A percentile compares a stretch with the other conserved stretches of the same genome.
phyloP scores from a whole-genome alignment of 2,888 invertebrate species.

The Thysanoteuthis rhombus region DNA sequence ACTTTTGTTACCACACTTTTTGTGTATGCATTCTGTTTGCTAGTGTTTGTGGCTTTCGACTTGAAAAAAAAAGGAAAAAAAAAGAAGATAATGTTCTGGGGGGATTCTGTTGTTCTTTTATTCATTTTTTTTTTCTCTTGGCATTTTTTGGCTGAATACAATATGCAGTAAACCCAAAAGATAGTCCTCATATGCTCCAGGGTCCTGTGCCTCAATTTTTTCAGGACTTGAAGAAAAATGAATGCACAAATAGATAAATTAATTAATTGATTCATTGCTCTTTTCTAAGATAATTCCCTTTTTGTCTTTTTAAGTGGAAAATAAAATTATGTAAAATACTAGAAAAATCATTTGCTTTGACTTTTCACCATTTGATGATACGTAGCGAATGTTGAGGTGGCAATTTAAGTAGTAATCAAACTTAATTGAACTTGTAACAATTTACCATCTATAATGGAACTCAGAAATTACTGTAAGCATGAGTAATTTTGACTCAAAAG shows the following conservation, averaged over 20 bases:
- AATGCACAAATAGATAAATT: background rate
- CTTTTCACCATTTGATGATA: too few species aligned
- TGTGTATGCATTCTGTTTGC: background rate
- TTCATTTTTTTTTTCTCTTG: background rate
- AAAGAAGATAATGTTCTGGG: background rate
- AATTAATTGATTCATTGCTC: background rate
- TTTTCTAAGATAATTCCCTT: background rate
- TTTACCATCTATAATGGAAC: too few species aligned
- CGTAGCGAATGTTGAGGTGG: too few species aligned
- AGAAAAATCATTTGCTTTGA: background rate
- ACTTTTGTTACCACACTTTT: background rate
- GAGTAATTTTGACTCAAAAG: too few species aligned
- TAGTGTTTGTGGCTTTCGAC: background rate
- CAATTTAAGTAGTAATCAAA: too few species aligned
- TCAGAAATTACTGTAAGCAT: too few species aligned
- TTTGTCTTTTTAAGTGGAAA: background rate
- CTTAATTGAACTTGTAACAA: too few species aligned
- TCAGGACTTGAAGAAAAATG: background rate
- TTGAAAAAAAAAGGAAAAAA: background rate
- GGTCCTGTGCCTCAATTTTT: background rate
- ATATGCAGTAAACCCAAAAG: background rate
- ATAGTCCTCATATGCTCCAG: background rate
- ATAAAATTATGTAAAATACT: background rate
- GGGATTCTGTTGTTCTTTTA: background rate
- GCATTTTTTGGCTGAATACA: background rate